A percentile compares a stretch with the other conserved stretches of the same genome.
These are phyloP conservation scores for Cercopithecus mitis DNA, from an alignment of 2,797 vertebrate genomes.

Conservation along the genomic window DNA sequence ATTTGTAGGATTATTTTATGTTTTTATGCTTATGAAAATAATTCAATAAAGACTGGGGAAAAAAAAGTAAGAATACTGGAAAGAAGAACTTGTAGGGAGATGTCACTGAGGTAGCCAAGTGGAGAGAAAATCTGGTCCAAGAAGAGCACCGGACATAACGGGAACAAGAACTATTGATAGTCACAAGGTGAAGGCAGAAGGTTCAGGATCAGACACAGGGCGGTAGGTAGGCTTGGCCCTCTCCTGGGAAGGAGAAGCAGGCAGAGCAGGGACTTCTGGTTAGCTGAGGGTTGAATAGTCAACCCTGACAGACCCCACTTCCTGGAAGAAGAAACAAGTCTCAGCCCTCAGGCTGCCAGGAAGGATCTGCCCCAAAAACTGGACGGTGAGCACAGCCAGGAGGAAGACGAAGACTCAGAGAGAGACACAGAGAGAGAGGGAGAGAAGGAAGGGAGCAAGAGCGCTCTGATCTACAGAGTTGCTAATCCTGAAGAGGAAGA, in stretches of 20 bases:
- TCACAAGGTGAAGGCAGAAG: too few species aligned
- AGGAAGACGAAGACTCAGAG: not conserved
- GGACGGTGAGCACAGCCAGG: not conserved
- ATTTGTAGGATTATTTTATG: too few species aligned
- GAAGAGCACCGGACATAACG: fast-evolving
- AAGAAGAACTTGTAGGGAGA: too few species aligned
- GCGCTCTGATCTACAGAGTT: not conserved
- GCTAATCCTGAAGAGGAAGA: not conserved
- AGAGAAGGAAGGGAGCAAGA: not conserved
- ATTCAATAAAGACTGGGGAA: too few species aligned
- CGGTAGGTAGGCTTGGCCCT: too few species aligned
- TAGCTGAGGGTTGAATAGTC: not conserved
- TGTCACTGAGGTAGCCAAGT: too few species aligned
- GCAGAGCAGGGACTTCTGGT: not conserved
- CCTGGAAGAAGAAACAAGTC: not conserved
- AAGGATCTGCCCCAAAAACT: not conserved
- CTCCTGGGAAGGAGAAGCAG: not conserved
- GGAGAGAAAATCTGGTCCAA: too few species aligned
- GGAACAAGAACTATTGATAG: too few species aligned
- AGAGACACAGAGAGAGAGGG: not conserved
- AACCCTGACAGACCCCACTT: not conserved
- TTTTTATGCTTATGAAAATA: too few species aligned
- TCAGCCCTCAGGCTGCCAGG: not conserved
- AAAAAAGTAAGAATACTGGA: too few species aligned
- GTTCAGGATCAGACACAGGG: too few species aligned